phyloP scores from a whole-genome alignment of 2,797 vertebrate genomes.

The Hirundo rustica region DNA sequence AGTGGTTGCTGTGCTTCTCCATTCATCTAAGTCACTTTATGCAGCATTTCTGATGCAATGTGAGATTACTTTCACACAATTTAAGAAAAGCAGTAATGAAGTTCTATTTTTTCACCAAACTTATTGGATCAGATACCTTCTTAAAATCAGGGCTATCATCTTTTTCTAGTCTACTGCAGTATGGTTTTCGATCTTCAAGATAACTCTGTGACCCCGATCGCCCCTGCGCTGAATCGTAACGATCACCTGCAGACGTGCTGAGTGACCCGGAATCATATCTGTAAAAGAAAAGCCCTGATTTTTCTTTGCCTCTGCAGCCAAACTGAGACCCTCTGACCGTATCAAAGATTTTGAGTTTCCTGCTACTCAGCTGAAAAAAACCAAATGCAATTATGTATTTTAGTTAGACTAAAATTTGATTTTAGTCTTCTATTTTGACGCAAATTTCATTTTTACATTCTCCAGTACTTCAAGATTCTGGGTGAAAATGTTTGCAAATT shows the following conservation, averaged over 20 bases:
- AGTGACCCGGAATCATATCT: slow-evolving; percentile 82
- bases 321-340: not conserved
- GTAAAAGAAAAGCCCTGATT: not conserved
- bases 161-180: slow-evolving; percentile 86
- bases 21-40: not conserved
- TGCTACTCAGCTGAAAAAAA: not conserved
- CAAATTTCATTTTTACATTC: not conserved
- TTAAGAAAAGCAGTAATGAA: not conserved
- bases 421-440: not conserved
- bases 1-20: not conserved
- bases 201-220: slow-evolving; percentile 79
- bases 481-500: not conserved
- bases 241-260: slow-evolving; percentile 78
- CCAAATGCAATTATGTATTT: not conserved
- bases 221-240: slow-evolving; percentile 82
- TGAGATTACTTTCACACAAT: not conserved
- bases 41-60: not conserved
- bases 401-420: not conserved
- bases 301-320: not conserved
- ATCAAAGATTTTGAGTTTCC: not conserved
- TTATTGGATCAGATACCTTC: slow-evolving; percentile 81
- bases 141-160: slow-evolving; percentile 94
- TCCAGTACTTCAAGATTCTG: not conserved
- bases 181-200: slow-evolving; percentile 86
- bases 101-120: not conserved